Base-by-base conservation (phyloP, 2,888 invertebrate species). In the Drosophila peninsularis region DNA sequence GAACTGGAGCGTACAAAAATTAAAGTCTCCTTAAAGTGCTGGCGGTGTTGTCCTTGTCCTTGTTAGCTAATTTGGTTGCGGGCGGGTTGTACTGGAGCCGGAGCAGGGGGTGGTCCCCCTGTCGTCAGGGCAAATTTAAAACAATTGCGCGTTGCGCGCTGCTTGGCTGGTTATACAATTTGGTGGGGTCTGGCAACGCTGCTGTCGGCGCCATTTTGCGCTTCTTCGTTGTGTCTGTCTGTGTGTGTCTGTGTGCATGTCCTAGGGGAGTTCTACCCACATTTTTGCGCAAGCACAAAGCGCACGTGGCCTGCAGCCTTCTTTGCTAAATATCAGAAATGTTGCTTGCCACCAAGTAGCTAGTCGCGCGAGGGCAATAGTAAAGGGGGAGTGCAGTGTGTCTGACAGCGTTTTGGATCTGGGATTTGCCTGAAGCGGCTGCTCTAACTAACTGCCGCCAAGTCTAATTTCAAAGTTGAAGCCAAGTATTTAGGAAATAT, bases 201-300 rank as follows among this genome's bases (percentile, higher is more conserved):
- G 62, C 62, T 41, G 44, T 57, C 58, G 54, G 63, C 62, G 65
- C 71, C 71, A 75, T 76, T 75, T 75, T 75, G 62, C 34, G 47
- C 55, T 41, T n/a, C 21, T 11, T 24, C 50, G 49, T n/a, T 42
- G 45, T 49, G 30, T 41, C 42, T 69, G 50, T 9, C 2, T 19
- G 34, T n/a, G n/a, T 55, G 13, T 71, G 32, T 53, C 24, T n/a
- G 58, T 62, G 50, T 47, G 53, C 61, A 55, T 62, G 21, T 71
- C 76, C 76, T 71, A 62, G 47, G 71, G 64, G 64, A 75, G 42
- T 47, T 58, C 58, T 75, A 56, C 50, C 47, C 64, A 75, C 74
- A 70, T 53, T 75, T 65, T 61, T 44, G 63, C 19, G 21, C 58
- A 30, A 58, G 21, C 56, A 70, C 60, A 64, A 58, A 60, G 71